A percentile compares a stretch with the other conserved stretches of the same genome.
Evolutionary conservation across 2,113 vertebrate species (phyloP).

Genomic region (Colaptes auratus): DNA sequence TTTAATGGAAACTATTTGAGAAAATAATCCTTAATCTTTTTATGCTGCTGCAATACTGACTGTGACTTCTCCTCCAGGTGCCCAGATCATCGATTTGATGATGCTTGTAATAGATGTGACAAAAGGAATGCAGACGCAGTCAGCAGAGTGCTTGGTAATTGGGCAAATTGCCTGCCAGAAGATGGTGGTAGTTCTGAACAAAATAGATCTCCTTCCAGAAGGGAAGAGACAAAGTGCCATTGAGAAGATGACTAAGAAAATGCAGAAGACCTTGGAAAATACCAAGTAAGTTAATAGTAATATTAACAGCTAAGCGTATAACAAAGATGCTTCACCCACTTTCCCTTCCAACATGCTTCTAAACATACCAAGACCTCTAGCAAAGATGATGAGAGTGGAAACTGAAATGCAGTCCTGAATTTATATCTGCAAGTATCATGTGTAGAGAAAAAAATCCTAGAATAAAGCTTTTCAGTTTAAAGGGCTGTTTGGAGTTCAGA

Average conservation of each 20-base stretch:
- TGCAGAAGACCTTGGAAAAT: conserved; percentile 95
- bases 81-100: conserved; percentile 98
- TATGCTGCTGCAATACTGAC: conserved; percentile 25
- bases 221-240: conserved; percentile 87
- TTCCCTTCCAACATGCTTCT: fast-evolving
- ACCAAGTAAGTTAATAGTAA: conserved; percentile 85
- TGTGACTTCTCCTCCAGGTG: conserved; percentile 78
- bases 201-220: conserved; percentile 89
- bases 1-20: background rate
- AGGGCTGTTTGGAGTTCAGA: background rate
- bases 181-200: conserved; percentile 97
- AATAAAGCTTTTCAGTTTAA: background rate
- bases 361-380: background rate
- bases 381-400: background rate
- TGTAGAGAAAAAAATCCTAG: background rate
- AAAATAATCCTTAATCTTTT: background rate
- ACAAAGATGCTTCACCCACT: background rate
- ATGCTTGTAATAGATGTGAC: conserved; percentile 97
- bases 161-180: conserved; percentile 94
- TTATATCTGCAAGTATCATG: background rate
- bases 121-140: conserved; percentile 97
- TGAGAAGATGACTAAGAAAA: conserved; percentile 95
- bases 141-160: conserved; percentile 95
- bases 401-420: background rate
- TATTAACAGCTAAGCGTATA: background rate